These are phyloP conservation scores for Sminthurinus signatus DNA, from an alignment of 1,140 invertebrate species.

Conservation along the genomic window DNA sequence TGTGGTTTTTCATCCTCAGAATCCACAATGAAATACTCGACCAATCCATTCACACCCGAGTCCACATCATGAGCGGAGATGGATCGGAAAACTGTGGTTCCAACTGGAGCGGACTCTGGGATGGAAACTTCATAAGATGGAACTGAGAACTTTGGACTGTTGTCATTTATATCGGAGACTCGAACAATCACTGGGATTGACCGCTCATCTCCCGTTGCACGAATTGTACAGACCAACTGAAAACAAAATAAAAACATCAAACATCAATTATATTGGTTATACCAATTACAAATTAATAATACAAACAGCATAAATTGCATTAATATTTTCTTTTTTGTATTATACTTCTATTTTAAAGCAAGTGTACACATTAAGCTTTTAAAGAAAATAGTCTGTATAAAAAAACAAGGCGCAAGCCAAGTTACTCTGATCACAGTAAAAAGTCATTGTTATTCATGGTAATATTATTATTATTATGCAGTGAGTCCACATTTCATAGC, in stretches of 20 bases:
- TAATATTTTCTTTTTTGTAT: too few relatives aligned
- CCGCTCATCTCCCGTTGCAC: slow-evolving; percentile 59
- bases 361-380: too few relatives aligned
- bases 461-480: too few relatives aligned
- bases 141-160: slow-evolving; percentile 67
- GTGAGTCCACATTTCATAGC: too few relatives aligned
- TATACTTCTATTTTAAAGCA: too few relatives aligned
- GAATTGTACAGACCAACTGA: slow-evolving; percentile 19
- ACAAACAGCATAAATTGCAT: slow-evolving; percentile 70
- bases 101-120: slow-evolving; percentile 80
- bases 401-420: too few relatives aligned
- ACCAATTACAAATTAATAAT: slow-evolving; percentile 41
- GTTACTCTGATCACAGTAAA: too few relatives aligned
- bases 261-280: too few relatives aligned
- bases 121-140: slow-evolving; percentile 74
- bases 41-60: slow-evolving; percentile 74
- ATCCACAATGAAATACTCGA: slow-evolving; percentile 67
- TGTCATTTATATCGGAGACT: slow-evolving; percentile 85
- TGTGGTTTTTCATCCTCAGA: slow-evolving; percentile 52
- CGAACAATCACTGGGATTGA: slow-evolving; percentile 81
- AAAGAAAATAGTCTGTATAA: too few relatives aligned
- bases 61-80: slow-evolving; percentile 77
- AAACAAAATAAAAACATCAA: neutral
- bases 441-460: slow-evolving; percentile 38
- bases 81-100: slow-evolving; percentile 75